Base-by-base conservation (phyloP, 2,797 vertebrate species). In the Typhlichthys eigenmanni region DNA sequence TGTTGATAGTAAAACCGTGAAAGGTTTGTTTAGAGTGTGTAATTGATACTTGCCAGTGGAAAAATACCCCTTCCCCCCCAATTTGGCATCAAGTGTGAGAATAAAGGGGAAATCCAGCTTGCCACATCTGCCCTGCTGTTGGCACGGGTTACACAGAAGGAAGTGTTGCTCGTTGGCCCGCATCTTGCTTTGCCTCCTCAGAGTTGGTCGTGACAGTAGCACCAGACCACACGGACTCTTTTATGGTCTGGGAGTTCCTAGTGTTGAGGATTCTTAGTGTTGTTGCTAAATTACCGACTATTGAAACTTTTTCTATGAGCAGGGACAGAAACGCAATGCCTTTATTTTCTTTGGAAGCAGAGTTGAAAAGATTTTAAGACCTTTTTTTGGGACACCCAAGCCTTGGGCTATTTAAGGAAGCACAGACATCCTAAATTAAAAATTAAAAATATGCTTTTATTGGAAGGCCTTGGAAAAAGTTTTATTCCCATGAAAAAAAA, bases 141-240 rank as follows among this genome's bases (percentile, higher is more conserved):
- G 80, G 80, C 74, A 58, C 79, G 81, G 85, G 87, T 88, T 87
- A 77, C 84, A 85, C 85, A 88, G 80, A 80, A 76, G 81, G 83
- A 89, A 87, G 77, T 75, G 71, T 59, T 11, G 32, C 73, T 2
- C 17, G 8, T 10, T 85, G 86, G 84, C 79, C 76, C 78, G 55
- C 67, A 47, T 76, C 60, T 79, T 73, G 69, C 62, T 58, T 55
- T 24, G 47, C 29, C 34, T 38, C 54, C 43, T 38, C 38, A 71
- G 83, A 83, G 82, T 78, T 82, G 75, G 76, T 64, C 74, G 77
- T 64, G 71, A 74, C 74, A 85, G 87, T 92, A 91, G 87, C 76
- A 91, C 85, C 84, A 89, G 95, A 95, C 95, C 94, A 95, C 95
- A 94, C 94, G 94, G 87, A 83, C 83, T 81, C 81, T 84, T 86